Conservation (phyloP, 2,113 vertebrate species). For the Taurulus bubalis region DNA sequence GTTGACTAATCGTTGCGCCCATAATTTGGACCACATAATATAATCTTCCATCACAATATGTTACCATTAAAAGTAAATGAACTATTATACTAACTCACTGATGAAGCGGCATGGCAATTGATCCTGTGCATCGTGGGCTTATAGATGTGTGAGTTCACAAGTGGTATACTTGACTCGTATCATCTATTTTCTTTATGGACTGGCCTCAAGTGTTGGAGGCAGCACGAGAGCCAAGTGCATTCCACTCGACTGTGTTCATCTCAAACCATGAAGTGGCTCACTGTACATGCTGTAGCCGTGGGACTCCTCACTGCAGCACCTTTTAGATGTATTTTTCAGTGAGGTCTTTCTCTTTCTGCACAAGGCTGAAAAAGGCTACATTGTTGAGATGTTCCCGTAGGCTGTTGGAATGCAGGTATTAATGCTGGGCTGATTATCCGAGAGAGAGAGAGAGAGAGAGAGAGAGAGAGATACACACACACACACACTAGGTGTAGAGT, state of each 20-base stretch:
- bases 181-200: constrained; percentile 10
- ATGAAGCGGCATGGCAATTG: constrained; percentile 2
- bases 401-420: constrained; percentile 85
- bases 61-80: neutral
- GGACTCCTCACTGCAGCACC: constrained; percentile 24
- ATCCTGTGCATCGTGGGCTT: neutral
- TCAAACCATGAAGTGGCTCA: neutral
- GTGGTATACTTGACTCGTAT: constrained; percentile 6
- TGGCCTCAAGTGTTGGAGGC: constrained; percentile 9
- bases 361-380: constrained; percentile 82
- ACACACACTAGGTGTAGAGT: constrained; percentile 50
- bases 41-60: neutral
- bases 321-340: constrained; percentile 52
- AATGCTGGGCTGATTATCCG: constrained; percentile 77
- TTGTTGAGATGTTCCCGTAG: constrained; percentile 84
- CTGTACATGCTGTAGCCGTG: constrained; percentile 17
- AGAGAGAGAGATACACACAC: constrained; percentile 6
- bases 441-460: constrained; percentile 12
- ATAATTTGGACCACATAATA: neutral
- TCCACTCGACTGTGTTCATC: constrained; percentile 16
- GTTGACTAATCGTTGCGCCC: neutral
- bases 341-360: constrained; percentile 48
- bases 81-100: neutral
- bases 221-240: constrained; percentile 18
- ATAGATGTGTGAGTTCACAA: neutral